Evolutionary conservation across 2,888 invertebrate genomes (phyloP), one percentile per base, ranked within the genome.

Genomic region (Apotomis capreana): DNA sequence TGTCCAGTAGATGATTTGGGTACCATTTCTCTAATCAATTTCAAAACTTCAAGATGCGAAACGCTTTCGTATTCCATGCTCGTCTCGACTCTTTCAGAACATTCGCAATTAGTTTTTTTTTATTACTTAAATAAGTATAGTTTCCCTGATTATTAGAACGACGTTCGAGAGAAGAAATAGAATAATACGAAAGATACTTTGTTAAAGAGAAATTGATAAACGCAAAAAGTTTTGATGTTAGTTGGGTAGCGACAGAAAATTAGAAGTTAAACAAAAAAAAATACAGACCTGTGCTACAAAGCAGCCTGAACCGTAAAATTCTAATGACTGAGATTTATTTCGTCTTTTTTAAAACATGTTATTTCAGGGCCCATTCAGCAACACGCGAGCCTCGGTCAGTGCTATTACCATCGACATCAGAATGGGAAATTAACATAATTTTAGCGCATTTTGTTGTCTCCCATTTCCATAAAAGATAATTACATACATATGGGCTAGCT

Each of bases 301-400:
- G 26, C 52, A 54, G 59, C n/a, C 9, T 15, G 9, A 59, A 59
- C 64, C 52, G n/a, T 59, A 64, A 59, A 70, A 64, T 40, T 36
- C 26, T 52, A 58, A 69, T 51, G 57, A 40, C 62, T 58, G 62
- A 40, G 37, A 57, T 69, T 69, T 62, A 61, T 51, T 51, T 13
- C n/a, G 44, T 9, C n/a, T 69, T n/a, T n/a, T n/a, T 64, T 40
- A 58, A 64, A 54, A 55, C 5, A 37, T 36, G 55, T 69, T 69
- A 62, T 69, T 62, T 62, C 6, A 51, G 55, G 37, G 3, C 15
- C 9, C 10, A 15, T 8, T n/a, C 40, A 58, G 12, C 15, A 40
- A 13, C 40, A 40, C 12, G 40, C 15, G 6, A 10, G 15, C 40
- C 52, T n/a, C 13, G 13, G 54, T 26, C 13, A 40, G 40, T 37